Conservation (phyloP, 2,888 invertebrate genomes). For the Drosophila picticornis region DNA sequence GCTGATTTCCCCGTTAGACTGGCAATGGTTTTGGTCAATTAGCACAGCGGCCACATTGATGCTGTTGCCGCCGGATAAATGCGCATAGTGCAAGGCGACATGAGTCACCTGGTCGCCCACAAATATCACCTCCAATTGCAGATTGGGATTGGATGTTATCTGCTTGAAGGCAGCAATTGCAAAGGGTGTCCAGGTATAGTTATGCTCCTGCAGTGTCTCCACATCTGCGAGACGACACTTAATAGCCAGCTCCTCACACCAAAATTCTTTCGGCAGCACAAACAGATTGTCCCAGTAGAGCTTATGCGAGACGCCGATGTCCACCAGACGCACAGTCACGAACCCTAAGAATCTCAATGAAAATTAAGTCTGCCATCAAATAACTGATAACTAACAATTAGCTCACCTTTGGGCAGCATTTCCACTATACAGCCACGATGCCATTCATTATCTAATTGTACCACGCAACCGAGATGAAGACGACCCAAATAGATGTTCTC, state of each 20-base stretch:
- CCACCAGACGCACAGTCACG: slow-evolving; percentile 84
- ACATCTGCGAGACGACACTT: slow-evolving; percentile 85
- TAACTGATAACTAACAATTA: background rate
- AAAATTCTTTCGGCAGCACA: slow-evolving; percentile 84
- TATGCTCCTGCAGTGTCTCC: slow-evolving; percentile 82
- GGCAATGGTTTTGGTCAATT: slow-evolving; percentile 86
- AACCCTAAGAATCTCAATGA: slow-evolving; percentile 47
- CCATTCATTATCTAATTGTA: slow-evolving; percentile 72
- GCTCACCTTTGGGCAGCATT: slow-evolving; percentile 68
- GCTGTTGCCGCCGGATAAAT: slow-evolving; percentile 83
- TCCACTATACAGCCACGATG: slow-evolving; percentile 78
- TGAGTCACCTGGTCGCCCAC: slow-evolving; percentile 65
- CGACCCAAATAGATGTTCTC: slow-evolving; percentile 81
- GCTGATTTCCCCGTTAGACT: slow-evolving; percentile 85
- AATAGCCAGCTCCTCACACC: slow-evolving; percentile 69
- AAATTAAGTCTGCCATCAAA: background rate
- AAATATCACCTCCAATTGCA: slow-evolving; percentile 84
- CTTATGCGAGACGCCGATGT: slow-evolving; percentile 87
- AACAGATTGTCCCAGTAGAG: slow-evolving; percentile 86
- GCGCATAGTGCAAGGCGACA: slow-evolving; percentile 82
- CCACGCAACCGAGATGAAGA: slow-evolving; percentile 73
- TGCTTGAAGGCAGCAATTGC: slow-evolving; percentile 83
- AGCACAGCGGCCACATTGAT: slow-evolving; percentile 87
- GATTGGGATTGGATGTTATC: slow-evolving; percentile 77
- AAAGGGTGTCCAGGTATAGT: slow-evolving; percentile 83